These are phyloP conservation scores for Meloidogyne exigua DNA, from an alignment of 1,140 invertebrate species.

Conservation along the genomic window DNA sequence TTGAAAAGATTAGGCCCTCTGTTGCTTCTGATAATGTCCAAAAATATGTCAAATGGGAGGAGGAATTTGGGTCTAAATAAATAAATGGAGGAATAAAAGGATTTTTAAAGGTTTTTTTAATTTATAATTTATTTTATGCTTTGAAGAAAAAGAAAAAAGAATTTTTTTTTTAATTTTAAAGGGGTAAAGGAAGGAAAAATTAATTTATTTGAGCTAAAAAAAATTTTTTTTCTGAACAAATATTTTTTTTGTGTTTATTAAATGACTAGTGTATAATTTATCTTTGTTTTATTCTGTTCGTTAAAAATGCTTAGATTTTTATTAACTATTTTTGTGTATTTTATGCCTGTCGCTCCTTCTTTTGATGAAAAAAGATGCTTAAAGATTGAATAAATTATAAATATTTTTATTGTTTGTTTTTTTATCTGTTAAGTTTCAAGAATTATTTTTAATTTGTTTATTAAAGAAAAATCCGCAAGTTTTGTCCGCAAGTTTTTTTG, in stretches of 20 bases:
- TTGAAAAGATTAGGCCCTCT: conserved; percentile 37
- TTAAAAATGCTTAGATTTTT: too few relatives aligned
- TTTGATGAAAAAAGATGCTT: too few relatives aligned
- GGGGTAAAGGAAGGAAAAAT: too few relatives aligned
- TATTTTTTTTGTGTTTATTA: neutral
- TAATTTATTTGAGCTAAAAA: too few relatives aligned
- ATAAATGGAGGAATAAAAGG: too few relatives aligned
- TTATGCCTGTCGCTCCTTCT: too few relatives aligned
- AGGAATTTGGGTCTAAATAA: conserved; percentile 49
- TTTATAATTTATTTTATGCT: too few relatives aligned
- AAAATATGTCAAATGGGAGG: conserved; percentile 44
- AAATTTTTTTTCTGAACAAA: too few relatives aligned
- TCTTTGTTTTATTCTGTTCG: neutral
- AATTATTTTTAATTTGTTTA: neutral
- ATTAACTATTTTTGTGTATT: too few relatives aligned
- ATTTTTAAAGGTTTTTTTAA: too few relatives aligned
- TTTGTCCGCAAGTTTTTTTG: neutral
- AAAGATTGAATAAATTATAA: neutral
- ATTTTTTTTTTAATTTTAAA: too few relatives aligned
- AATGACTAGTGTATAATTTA: neutral
- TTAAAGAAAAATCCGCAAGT: neutral
- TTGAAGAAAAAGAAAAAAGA: too few relatives aligned
- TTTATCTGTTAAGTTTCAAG: neutral
- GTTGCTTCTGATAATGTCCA: conserved; percentile 41
- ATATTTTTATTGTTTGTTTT: neutral